These are phyloP conservation scores for Antechinus stuartii DNA, from an alignment of 2,113 vertebrate genomes.

Conservation along the genomic window DNA sequence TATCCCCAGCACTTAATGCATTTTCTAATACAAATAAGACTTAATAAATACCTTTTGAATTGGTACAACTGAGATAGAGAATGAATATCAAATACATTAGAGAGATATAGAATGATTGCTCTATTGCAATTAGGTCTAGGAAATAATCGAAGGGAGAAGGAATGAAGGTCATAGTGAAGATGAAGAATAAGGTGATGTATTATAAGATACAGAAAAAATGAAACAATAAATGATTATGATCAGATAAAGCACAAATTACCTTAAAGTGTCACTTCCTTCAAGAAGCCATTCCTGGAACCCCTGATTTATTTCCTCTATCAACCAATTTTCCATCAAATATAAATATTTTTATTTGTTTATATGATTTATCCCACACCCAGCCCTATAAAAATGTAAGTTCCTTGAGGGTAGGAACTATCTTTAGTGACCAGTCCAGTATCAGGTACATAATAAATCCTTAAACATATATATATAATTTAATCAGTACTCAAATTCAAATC, in stretches of 20 bases:
- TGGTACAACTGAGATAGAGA: too few relatives aligned
- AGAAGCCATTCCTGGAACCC: not conserved
- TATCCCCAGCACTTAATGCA: too few relatives aligned
- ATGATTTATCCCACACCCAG: not conserved
- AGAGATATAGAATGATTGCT: too few relatives aligned
- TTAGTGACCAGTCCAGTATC: not conserved
- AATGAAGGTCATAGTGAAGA: too few relatives aligned
- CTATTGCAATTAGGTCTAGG: too few relatives aligned
- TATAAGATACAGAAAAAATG: too few relatives aligned
- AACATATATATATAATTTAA: not conserved
- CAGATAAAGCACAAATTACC: not conserved
- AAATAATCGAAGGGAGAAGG: too few relatives aligned
- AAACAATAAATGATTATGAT: too few relatives aligned
- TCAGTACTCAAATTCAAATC: not conserved
- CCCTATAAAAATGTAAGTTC: not conserved
- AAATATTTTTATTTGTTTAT: not conserved
- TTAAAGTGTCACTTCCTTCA: not conserved
- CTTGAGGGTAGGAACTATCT: not conserved
- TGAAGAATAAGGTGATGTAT: too few relatives aligned
- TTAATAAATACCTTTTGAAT: too few relatives aligned
- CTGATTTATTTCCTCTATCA: not conserved
- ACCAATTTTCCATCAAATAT: not conserved
- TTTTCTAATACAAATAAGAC: too few relatives aligned
- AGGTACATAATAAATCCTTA: not conserved
- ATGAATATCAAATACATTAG: too few relatives aligned